A percentile compares a stretch with the other conserved stretches of the same genome.
phyloP scores from a whole-genome alignment of 2,113 vertebrate genomes.

The Ctenomys sociabilis region DNA sequence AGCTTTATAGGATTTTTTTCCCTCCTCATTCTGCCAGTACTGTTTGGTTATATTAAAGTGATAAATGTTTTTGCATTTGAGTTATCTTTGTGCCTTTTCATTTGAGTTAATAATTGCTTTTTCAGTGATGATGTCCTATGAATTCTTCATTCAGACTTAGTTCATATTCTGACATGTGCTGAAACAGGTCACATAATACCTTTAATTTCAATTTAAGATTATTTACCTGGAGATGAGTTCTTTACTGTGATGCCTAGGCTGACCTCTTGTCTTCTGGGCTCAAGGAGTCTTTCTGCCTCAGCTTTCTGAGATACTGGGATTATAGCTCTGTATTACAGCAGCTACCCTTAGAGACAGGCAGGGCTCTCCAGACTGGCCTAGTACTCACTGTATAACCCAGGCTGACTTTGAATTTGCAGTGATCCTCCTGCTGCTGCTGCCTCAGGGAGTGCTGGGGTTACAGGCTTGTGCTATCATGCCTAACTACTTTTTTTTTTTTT shows the following conservation, averaged over 20 bases:
- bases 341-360: neutral
- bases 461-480: too few relatives aligned
- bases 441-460: neutral
- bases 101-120: slow-evolving; percentile 20
- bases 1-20: neutral
- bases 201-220: neutral
- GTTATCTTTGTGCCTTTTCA: neutral
- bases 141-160: neutral
- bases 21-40: neutral
- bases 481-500: neutral
- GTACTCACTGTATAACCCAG: neutral
- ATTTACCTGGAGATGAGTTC: neutral
- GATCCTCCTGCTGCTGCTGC: neutral
- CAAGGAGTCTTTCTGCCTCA: neutral
- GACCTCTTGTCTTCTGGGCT: neutral
- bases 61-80: slow-evolving; percentile 11
- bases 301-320: neutral
- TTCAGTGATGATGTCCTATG: neutral
- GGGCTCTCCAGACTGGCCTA: neutral
- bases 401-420: neutral
- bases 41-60: neutral
- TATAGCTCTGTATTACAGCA: neutral
- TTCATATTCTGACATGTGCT: neutral
- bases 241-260: neutral
- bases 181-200: neutral